These are phyloP conservation scores for Crossaster papposus DNA, from an alignment of 53 echinoderm and acorn worm genomes.

Conservation along the genomic window DNA sequence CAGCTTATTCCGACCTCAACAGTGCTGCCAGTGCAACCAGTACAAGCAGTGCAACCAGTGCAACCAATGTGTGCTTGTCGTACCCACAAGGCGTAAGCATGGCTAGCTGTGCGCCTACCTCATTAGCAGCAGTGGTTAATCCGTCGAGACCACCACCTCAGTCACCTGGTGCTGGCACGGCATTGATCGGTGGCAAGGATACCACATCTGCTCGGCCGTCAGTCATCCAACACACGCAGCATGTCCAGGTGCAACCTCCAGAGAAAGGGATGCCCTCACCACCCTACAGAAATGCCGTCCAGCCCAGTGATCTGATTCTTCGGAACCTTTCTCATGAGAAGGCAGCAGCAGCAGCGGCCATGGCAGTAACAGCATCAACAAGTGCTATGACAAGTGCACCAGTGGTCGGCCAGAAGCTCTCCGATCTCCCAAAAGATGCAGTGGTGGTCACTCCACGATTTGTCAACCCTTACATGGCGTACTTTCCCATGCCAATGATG, in stretches of 20 bases:
- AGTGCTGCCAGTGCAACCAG: constrained; percentile 18
- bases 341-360: constrained; percentile 2
- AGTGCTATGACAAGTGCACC: constrained; percentile 1
- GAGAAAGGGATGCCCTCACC: constrained; percentile 31
- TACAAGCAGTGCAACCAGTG: too few relatives aligned
- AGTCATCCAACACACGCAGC: constrained; percentile 94
- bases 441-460: constrained; percentile 71
- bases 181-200: constrained; percentile 14
- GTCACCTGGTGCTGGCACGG: not conserved
- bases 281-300: constrained; percentile 63
- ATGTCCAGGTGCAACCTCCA: constrained; percentile 17
- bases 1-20: not conserved
- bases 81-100: constrained; percentile 13
- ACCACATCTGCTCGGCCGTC: constrained; percentile 74
- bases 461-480: constrained; percentile 51
- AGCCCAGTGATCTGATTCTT: constrained; percentile 84
- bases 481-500: constrained; percentile 59
- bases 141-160: constrained; percentile 9
- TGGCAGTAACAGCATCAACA: not conserved
- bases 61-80: not conserved
- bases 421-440: constrained; percentile 48
- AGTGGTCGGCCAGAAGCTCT: constrained; percentile 21
- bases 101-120: constrained; percentile 22
- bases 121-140: constrained; percentile 10
- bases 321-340: constrained; percentile 68